These are phyloP conservation scores for Saxidomus purpurata DNA, from an alignment of 1,140 invertebrate genomes.

Conservation along the genomic window DNA sequence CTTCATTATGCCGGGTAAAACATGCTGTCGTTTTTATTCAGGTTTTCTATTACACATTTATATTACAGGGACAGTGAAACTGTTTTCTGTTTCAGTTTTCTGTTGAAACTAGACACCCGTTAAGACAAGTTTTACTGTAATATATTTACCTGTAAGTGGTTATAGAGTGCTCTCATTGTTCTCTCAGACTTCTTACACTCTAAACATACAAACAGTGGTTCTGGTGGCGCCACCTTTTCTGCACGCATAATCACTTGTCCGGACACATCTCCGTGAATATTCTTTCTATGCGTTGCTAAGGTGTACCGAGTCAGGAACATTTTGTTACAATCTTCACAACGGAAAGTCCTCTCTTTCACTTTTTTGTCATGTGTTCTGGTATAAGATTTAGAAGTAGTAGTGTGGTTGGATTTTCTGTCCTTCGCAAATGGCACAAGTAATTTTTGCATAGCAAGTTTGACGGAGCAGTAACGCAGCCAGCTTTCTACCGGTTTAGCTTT, in stretches of 20 bases:
- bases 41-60: no score
- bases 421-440: conserved; percentile 34
- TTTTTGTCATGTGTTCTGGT: not conserved
- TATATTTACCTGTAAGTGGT: conserved; percentile 20
- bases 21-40: no score
- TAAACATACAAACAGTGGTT: conserved; percentile 20
- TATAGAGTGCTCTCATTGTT: not conserved
- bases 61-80: no score
- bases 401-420: not conserved
- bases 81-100: no score
- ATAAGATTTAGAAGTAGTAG: not conserved
- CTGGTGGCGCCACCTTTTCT: not conserved
- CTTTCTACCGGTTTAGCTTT: not conserved
- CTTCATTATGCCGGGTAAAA: no score
- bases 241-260: not conserved
- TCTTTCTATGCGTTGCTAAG: not conserved
- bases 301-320: not conserved
- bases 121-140: no score
- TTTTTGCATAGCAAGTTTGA: conserved; percentile 7
- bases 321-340: not conserved
- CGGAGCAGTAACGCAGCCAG: conserved; percentile 15
- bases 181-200: not conserved
- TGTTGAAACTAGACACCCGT: no score
- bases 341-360: not conserved
- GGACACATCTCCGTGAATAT: not conserved